Conservation (phyloP, 2,797 vertebrate species). For the Pseudomugil gertrudae region DNA sequence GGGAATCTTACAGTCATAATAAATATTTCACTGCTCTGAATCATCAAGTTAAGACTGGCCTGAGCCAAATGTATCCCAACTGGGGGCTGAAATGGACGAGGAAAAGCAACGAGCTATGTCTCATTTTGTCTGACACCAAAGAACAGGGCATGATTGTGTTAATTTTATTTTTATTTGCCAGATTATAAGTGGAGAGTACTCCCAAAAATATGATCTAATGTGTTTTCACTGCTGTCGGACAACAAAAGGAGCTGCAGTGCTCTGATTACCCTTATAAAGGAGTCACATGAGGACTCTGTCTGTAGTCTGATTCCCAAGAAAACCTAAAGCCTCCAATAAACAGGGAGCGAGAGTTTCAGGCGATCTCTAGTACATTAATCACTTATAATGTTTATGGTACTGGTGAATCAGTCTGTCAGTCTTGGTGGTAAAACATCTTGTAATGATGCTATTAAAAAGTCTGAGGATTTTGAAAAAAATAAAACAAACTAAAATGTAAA, state of each 20-base stretch:
- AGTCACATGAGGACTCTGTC: conserved; percentile 48
- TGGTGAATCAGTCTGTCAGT: conserved; percentile 54
- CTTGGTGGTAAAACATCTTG: conserved; percentile 54
- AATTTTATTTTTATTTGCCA: conserved; percentile 64
- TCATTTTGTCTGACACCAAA: conserved; percentile 65
- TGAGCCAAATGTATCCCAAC: conserved; percentile 64
- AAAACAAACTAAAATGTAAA: conserved; percentile 70
- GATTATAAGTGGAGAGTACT: conserved; percentile 29
- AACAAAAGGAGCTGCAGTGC: conserved; percentile 42
- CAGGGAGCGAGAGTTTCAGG: conserved; percentile 34
- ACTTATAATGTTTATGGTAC: conserved; percentile 60
- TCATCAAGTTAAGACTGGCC: conserved; percentile 77
- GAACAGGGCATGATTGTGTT: conserved; percentile 79
- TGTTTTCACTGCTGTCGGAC: conserved; percentile 46
- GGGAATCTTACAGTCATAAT: conserved; percentile 85
- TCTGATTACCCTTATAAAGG: conserved; percentile 39
- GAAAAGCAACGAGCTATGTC: conserved; percentile 61
- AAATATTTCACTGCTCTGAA: conserved; percentile 83
- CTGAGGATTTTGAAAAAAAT: conserved; percentile 79
- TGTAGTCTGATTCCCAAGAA: conserved; percentile 45
- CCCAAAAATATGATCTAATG: conserved; percentile 45
- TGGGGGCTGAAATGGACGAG: conserved; percentile 68
- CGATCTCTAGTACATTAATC: conserved; percentile 55
- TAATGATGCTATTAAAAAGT: conserved; percentile 66
- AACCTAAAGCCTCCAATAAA: conserved; percentile 57